Base-by-base conservation (phyloP, 2,113 vertebrate genomes). In the Callithrix jacchus region DNA sequence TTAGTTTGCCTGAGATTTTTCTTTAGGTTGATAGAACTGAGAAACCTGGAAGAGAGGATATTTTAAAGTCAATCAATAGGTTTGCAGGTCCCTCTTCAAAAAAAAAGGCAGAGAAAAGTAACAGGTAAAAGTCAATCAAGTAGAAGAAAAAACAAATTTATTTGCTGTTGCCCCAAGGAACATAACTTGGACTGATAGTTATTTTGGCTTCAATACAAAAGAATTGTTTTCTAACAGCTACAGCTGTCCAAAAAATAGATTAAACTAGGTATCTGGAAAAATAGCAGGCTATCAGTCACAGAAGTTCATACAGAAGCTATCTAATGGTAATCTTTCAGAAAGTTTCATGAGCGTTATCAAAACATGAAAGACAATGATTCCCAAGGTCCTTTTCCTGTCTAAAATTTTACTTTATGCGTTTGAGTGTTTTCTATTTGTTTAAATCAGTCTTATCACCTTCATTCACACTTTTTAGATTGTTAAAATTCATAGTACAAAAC, bases 171-270 rank as follows among this genome's bases (percentile, higher is more conserved):
- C 8, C 81, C 42, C 45, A 21, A 88, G 88, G 21, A 92, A 40
- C 35, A 89, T 52, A 73, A 70, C 20, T 92, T 92, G 14, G 42
- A 47, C n/a, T 42, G 71, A 37, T 79, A 17, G 35, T 84, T 85
- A 89, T 42, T 92, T 77, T 77, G 61, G n/a, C 61, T 25, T 64
- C 71, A 84, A 52, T 64, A 45, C 61, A 79, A 88, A 94, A n/a
- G 30, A 83, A n/a, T 79, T 81, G 14, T 30, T 88, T 87, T 73
- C 47, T 84, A 96, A 70, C 10, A 92, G 89, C 93, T 84, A 35
- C 40, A 61, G 9, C 61, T 88, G 61, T 71, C 77, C n/a, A 40
- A 42, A 83, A 83, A 77, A 88, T 88, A 87, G 84, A 96, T 52
- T 54, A 77, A 83, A 88, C 52, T 23, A 84, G 61, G 77, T 84